Evolutionary conservation across 2,888 invertebrate species (phyloP).

Genomic region (Synanthedon myopaeformis): DNA sequence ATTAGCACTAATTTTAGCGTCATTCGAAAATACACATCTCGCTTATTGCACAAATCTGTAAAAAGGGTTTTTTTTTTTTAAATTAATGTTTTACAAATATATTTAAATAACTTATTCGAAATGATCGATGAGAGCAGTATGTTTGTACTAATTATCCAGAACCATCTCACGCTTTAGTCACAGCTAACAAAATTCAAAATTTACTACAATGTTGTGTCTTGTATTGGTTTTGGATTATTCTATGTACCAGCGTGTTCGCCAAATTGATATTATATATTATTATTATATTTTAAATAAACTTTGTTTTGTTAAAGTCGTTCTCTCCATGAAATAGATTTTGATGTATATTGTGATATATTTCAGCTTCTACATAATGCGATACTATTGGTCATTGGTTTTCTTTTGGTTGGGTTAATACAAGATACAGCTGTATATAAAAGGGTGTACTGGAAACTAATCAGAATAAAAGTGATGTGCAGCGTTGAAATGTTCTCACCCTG

Average conservation of each 20-base stretch:
- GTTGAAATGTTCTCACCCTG: slow-evolving; percentile 44
- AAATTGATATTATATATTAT: slow-evolving; percentile 23
- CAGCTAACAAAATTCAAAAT: slow-evolving; percentile 69
- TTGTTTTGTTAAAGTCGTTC: slow-evolving; percentile 16
- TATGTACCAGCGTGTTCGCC: slow-evolving; percentile 13
- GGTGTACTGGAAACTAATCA: slow-evolving; percentile 69
- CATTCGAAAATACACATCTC: no score
- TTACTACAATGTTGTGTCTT: slow-evolving; percentile 66
- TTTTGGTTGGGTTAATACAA: slow-evolving; percentile 71
- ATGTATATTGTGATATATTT: slow-evolving; percentile 66
- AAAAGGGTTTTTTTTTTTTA: no score
- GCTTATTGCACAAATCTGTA: no score
- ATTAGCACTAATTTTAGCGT: no score
- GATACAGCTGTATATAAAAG: slow-evolving; percentile 65
- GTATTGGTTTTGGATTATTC: slow-evolving; percentile 66
- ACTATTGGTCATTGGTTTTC: slow-evolving; percentile 67
- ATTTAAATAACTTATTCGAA: no score
- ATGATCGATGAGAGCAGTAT: no score
- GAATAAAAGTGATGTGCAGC: slow-evolving; percentile 46
- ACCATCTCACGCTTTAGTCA: slow-evolving; percentile 64
- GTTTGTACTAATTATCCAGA: slow-evolving; percentile 42
- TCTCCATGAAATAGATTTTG: slow-evolving; percentile 25
- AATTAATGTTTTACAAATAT: no score
- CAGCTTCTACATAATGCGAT: slow-evolving; percentile 68
- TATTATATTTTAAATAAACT: slow-evolving; percentile 9